Evolutionary conservation across 2,797 vertebrate species (phyloP).

Genomic region (Rousettus madagascariensis): DNA sequence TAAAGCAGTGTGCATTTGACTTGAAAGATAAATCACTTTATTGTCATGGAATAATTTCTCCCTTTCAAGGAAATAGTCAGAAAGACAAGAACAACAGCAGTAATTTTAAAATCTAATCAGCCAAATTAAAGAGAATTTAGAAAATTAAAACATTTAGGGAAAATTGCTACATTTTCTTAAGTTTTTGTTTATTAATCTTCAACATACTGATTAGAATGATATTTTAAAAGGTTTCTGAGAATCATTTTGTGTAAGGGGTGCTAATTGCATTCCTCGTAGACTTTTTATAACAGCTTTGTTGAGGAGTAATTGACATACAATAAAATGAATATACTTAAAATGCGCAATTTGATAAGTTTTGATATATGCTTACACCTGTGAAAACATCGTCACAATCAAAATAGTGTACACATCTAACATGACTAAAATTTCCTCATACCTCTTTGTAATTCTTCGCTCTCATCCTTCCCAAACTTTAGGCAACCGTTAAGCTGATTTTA

Average conservation of each 20-base stretch:
- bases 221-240: constrained; percentile 26
- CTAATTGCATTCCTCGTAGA: constrained; percentile 9
- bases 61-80: constrained; percentile 21
- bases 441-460: background rate
- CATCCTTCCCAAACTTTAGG: background rate
- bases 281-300: background rate
- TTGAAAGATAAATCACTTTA: background rate
- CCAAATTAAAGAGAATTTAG: background rate
- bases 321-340: background rate
- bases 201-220: constrained; percentile 28
- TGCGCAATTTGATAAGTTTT: background rate
- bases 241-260: background rate
- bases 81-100: background rate
- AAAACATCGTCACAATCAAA: background rate
- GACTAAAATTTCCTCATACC: background rate
- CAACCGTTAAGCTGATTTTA: background rate
- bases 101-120: background rate
- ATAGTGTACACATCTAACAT: background rate
- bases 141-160: background rate
- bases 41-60: background rate
- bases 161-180: background rate
- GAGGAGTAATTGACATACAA: background rate
- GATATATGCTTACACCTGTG: background rate
- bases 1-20: background rate
- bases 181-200: background rate